A percentile compares a stretch with the other conserved stretches of the same genome.
These are phyloP conservation scores for Halcyon malimbica DNA, from an alignment of 2,113 vertebrate genomes.

Conservation along the genomic window DNA sequence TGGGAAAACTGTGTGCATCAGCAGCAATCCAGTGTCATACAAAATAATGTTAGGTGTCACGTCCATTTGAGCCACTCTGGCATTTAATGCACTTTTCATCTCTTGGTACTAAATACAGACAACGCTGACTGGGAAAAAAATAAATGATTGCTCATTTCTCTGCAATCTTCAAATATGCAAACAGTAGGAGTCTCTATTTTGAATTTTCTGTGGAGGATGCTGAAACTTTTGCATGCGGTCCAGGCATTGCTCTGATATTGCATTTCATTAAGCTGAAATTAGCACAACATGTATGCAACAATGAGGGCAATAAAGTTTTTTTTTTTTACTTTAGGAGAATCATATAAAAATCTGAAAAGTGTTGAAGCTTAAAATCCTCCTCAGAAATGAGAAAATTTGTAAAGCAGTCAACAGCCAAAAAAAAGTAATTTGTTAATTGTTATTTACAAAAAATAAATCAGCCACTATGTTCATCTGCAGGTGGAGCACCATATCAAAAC, in stretches of 20 bases:
- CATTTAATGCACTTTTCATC: neutral
- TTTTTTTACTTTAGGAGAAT: neutral
- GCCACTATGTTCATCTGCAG: neutral
- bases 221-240: neutral
- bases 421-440: neutral
- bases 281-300: neutral
- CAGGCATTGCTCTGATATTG: neutral
- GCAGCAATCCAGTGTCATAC: neutral
- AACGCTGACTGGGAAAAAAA: neutral
- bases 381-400: neutral
- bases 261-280: neutral
- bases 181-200: neutral
- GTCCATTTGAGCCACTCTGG: neutral
- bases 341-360: neutral
- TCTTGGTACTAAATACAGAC: neutral
- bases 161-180: neutral
- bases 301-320: neutral
- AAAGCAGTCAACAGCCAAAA: neutral
- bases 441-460: neutral
- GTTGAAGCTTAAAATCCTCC: neutral
- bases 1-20: neutral
- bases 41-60: rapidly evolving
- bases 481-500: neutral
- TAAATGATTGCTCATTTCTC: neutral
- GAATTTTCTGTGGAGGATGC: neutral